Evolutionary conservation across 2,113 vertebrate genomes (phyloP).

Genomic region (Noctilio leporinus): DNA sequence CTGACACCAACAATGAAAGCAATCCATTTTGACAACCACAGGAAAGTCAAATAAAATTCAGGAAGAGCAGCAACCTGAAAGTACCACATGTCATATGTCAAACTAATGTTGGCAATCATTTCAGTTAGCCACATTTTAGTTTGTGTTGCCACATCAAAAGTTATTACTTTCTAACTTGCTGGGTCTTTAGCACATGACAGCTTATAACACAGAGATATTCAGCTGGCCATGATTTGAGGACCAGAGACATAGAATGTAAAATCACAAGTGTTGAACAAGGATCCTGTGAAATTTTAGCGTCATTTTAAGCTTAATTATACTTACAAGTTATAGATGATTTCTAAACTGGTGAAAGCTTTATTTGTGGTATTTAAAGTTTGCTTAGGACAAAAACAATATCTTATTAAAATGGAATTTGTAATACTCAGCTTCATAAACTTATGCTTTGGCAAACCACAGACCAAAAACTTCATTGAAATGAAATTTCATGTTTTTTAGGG

Average conservation of each 20-base stretch:
- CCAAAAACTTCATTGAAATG: constrained; percentile 13
- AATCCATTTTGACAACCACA: background rate
- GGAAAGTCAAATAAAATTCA: background rate
- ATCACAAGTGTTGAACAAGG: background rate
- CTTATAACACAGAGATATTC: background rate
- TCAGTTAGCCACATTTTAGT: background rate
- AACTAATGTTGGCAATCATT: background rate
- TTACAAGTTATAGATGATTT: constrained; percentile 17
- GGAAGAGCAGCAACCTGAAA: background rate
- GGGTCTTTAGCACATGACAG: background rate
- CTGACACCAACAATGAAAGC: background rate
- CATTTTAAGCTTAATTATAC: constrained; percentile 36
- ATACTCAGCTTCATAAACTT: constrained; percentile 23
- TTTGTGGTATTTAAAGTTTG: constrained; percentile 8
- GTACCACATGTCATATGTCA: background rate
- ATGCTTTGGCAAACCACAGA: constrained; percentile 28
- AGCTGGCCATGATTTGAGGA: background rate
- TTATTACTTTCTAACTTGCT: constrained; percentile 14
- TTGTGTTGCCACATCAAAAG: background rate
- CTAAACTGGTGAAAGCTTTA: constrained; percentile 43
- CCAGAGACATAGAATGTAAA: constrained; percentile 5
- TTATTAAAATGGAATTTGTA: constrained; percentile 54
- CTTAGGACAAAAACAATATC: constrained; percentile 10
- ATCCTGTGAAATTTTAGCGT: background rate
- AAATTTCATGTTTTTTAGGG: background rate